Conservation (phyloP, 2,888 invertebrate genomes). For the Bellardia pandia region DNA sequence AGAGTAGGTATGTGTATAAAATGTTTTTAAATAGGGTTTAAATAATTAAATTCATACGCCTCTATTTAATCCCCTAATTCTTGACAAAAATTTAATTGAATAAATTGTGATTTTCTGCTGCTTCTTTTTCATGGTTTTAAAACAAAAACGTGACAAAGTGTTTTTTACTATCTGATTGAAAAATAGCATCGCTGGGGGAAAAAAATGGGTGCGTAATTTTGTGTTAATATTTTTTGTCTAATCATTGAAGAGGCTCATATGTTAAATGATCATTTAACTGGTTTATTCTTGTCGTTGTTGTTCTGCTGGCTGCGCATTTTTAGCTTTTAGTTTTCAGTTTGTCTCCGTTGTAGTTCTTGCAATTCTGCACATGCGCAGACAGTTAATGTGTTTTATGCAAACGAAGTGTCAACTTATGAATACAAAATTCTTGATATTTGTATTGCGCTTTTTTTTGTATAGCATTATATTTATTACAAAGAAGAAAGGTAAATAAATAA, state of each 20-base stretch:
- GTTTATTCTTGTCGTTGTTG: conserved; percentile 24
- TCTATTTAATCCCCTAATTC: conserved; percentile 67
- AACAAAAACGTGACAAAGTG: conserved; percentile 68
- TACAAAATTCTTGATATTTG: conserved; percentile 63
- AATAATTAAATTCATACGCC: conserved; percentile 69
- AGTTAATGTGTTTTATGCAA: conserved; percentile 73
- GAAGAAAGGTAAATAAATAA: not conserved
- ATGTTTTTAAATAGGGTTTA: conserved; percentile 59
- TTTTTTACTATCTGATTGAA: conserved; percentile 21
- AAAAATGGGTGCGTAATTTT: conserved; percentile 57
- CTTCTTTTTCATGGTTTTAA: conserved; percentile 15
- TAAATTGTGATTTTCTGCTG: conserved; percentile 16
- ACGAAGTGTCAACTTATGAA: conserved; percentile 73
- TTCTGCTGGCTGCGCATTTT: not conserved
- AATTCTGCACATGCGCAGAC: conserved; percentile 73
- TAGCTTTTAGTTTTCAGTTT: conserved; percentile 9
- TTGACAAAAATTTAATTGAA: conserved; percentile 41
- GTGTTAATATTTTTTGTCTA: conserved; percentile 63
- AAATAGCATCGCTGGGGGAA: conserved; percentile 29
- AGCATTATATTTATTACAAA: conserved; percentile 20
- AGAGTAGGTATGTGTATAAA: conserved; percentile 45
- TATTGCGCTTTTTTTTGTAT: conserved; percentile 24
- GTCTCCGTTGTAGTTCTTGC: conserved; percentile 46
- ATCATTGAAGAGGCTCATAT: conserved; percentile 70
- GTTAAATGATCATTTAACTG: conserved; percentile 68